phyloP scores from a whole-genome alignment of 2,797 vertebrate species.

The Pipistrellus pygmaeus region DNA sequence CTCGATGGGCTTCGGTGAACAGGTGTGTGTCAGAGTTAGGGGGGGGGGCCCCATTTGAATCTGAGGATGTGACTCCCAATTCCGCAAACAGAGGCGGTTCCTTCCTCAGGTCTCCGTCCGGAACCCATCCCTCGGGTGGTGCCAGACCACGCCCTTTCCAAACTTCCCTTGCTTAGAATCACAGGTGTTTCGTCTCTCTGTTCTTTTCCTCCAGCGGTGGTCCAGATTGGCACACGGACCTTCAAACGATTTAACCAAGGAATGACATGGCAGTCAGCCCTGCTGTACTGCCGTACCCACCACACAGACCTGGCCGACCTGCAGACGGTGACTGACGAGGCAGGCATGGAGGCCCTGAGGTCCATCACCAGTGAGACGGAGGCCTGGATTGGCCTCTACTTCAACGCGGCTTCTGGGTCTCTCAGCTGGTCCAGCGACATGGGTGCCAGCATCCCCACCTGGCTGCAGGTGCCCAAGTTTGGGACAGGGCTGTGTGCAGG shows the following conservation, averaged over 20 bases:
- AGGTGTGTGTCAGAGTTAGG: background rate
- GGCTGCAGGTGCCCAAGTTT: constrained; percentile 43
- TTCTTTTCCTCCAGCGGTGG: constrained; percentile 17
- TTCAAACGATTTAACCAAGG: constrained; percentile 45
- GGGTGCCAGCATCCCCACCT: background rate
- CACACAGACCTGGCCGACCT: constrained; percentile 57
- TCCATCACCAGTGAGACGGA: background rate
- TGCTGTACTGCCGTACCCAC: constrained; percentile 43
- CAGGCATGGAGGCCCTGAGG: background rate
- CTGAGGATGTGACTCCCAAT: background rate
- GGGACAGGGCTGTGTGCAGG: constrained; percentile 49
- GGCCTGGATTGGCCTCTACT: constrained; percentile 81
- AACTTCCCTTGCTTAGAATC: background rate
- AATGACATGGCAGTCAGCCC: constrained; percentile 56
- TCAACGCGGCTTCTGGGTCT: background rate
- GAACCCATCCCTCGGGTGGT: background rate
- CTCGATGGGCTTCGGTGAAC: background rate
- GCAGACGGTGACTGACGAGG: background rate
- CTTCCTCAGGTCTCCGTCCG: background rate
- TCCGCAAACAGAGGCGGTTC: background rate
- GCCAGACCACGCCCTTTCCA: background rate
- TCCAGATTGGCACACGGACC: constrained; percentile 32
- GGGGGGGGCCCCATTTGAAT: constrained; percentile 35
- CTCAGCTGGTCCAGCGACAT: constrained; percentile 68
- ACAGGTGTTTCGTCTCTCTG: background rate